These are phyloP conservation scores for Euzophera pinguis DNA, from an alignment of 2,888 invertebrate genomes.

Conservation along the genomic window DNA sequence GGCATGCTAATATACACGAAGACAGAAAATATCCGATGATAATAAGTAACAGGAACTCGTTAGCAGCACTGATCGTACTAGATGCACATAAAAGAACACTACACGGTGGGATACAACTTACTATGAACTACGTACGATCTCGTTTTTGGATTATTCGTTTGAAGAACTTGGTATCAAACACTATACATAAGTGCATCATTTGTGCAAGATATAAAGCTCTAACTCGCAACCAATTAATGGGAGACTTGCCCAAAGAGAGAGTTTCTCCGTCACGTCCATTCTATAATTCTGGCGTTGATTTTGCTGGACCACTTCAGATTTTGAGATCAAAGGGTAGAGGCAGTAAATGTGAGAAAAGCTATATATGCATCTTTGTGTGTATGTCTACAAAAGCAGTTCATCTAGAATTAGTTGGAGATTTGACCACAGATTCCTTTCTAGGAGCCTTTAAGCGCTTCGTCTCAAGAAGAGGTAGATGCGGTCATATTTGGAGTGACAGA, in stretches of 20 bases:
- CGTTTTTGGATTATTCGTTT: slow-evolving; percentile 4
- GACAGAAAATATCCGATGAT: neutral
- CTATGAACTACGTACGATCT: slow-evolving; percentile 1
- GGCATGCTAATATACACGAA: neutral
- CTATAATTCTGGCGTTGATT: slow-evolving; percentile 19
- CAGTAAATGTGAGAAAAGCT: neutral
- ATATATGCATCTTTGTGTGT: slow-evolving; percentile 12
- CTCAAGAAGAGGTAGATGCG: slow-evolving; percentile 19
- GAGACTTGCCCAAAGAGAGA: slow-evolving; percentile 1
- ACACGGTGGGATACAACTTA: slow-evolving; percentile 12
- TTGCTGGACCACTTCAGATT: slow-evolving; percentile 17
- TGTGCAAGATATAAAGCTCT: neutral
- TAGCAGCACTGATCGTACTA: neutral
- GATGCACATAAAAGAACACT: slow-evolving; percentile 12
- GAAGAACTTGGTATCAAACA: neutral
- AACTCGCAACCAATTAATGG: neutral
- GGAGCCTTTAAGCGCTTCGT: slow-evolving; percentile 22
- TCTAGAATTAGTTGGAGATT: slow-evolving; percentile 19
- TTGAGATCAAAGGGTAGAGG: slow-evolving; percentile 13
- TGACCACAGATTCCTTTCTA: slow-evolving; percentile 18
- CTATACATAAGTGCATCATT: slow-evolving; percentile 1
- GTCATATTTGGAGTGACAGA: slow-evolving; percentile 22
- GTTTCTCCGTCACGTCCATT: slow-evolving; percentile 17
- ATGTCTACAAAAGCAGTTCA: slow-evolving; percentile 20
- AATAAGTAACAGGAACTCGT: neutral